These are phyloP conservation scores for Gracilinanus agilis DNA, from an alignment of 2,113 vertebrate genomes.

Conservation along the genomic window DNA sequence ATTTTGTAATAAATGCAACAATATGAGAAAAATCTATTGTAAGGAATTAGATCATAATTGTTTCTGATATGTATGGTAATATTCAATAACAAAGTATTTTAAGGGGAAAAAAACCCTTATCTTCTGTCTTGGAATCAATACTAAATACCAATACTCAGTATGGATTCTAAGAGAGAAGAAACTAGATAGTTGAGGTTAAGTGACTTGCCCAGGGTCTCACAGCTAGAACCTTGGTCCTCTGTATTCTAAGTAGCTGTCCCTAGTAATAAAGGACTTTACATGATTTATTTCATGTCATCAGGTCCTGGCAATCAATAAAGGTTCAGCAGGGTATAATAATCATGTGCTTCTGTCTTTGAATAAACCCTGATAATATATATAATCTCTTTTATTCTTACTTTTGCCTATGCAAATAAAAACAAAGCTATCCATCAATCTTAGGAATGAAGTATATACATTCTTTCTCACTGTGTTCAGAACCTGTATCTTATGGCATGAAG, in stretches of 20 bases:
- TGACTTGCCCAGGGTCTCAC: neutral
- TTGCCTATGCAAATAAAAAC: neutral
- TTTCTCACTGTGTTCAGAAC: neutral
- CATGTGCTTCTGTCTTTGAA: neutral
- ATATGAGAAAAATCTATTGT: constrained; percentile 1
- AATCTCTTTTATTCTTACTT: neutral
- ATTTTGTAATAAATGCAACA: neutral
- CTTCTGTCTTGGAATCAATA: too few relatives aligned
- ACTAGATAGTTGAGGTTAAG: too few relatives aligned
- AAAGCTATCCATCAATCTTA: neutral
- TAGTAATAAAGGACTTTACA: too few relatives aligned
- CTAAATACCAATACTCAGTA: too few relatives aligned
- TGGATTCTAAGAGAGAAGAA: too few relatives aligned
- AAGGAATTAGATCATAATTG: constrained; percentile 1
- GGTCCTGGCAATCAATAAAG: neutral
- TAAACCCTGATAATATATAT: neutral
- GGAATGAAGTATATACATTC: neutral
- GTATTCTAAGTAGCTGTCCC: too few relatives aligned
- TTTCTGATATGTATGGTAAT: neutral
- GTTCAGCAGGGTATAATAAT: neutral
- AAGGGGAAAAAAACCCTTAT: neutral
- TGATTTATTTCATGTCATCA: neutral
- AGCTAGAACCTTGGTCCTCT: too few relatives aligned
- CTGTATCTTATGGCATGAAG: neutral
- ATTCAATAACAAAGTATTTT: too few relatives aligned